Evolutionary conservation across 2,797 vertebrate genomes (phyloP).

Genomic region (Acanthurus leucopareius): DNA sequence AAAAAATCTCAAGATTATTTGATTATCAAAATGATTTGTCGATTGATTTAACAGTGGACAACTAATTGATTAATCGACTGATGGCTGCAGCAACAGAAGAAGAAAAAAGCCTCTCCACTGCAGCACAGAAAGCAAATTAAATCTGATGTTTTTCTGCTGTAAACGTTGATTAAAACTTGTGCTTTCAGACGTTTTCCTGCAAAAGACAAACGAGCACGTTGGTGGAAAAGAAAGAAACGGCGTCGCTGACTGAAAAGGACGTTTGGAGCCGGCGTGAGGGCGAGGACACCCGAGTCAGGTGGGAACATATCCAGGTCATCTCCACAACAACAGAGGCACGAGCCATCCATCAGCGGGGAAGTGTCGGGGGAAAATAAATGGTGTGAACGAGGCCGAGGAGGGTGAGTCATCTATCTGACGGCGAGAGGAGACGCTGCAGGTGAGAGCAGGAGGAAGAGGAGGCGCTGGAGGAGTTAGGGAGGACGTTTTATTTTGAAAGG

Average conservation of each 20-base stretch:
- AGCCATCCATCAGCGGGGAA: slow-evolving; percentile 62
- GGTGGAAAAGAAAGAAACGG: slow-evolving; percentile 15
- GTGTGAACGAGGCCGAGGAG: slow-evolving; percentile 25
- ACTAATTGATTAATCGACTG: neutral
- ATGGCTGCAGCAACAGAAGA: neutral
- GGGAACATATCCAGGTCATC: slow-evolving; percentile 71
- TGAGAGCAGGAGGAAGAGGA: neutral
- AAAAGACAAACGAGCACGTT: slow-evolving; percentile 24
- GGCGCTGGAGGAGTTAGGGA: neutral
- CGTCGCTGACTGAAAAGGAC: slow-evolving; percentile 46
- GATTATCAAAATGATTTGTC: too few species aligned
- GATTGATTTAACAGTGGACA: too few species aligned
- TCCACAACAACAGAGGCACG: slow-evolving; percentile 56
- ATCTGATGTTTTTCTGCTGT: neutral
- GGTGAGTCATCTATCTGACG: slow-evolving; percentile 54
- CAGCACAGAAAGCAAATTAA: neutral
- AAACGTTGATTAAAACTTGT: neutral
- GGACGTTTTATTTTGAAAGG: neutral
- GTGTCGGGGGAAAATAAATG: slow-evolving; percentile 59
- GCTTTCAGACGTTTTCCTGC: slow-evolving; percentile 8
- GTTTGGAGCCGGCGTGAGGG: slow-evolving; percentile 33
- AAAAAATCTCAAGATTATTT: too few species aligned
- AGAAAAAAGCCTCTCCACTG: neutral
- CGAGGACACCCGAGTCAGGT: slow-evolving; percentile 59
- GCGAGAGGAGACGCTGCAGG: slow-evolving; percentile 5